Base-by-base conservation (phyloP, 2,888 invertebrate species). In the Galerucella nymphaeae region DNA sequence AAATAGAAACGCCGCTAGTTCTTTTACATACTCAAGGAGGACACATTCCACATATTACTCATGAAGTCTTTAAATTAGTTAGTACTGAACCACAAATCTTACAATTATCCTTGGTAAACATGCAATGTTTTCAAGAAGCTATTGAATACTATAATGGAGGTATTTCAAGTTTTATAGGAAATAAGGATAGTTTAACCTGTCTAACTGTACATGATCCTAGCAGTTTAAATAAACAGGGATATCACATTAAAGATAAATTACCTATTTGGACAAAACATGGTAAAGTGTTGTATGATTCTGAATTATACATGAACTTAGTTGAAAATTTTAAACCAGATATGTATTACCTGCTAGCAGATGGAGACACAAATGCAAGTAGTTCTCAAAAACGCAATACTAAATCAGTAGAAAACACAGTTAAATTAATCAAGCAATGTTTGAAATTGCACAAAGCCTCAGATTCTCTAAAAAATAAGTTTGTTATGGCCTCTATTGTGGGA, bases 211-310 rank as follows among this genome's bases (percentile, higher is more conserved):
- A 93, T 83, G 96, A 96, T 87, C 90, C 94, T 1, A 91, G 91
- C 74, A 90, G 90, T 80, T 81, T 86, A 20, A 90, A 91, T 5
- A 91, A 90, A n/a, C 79, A 88, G 9, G 95, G 95, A 0, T 92
- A 91, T 83, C 94, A 95, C 85, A 91, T 92, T 77, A 90, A 90
- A 66, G 88, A 91, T 72, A 89, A 90, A 66, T 89, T 94, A 11
- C 93, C 96, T 0, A 82, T 97, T 16, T 97, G 95, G 93, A 91
- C 94, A 0, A 91, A 91, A 81, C 89, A 90, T 76, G 97, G 97
- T 57, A 94, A 94, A 85, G 69, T 69, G 23, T 85, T 90, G 77
- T 85, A 96, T 45, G 89, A 89, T 70, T 86, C 91, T 0, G 87
- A 92, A 68, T 88, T 88, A 87, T 93, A 94, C 85, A 93, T 96